Evolutionary conservation across 2,888 invertebrate genomes (phyloP).

Genomic region (Unio pictorum): DNA sequence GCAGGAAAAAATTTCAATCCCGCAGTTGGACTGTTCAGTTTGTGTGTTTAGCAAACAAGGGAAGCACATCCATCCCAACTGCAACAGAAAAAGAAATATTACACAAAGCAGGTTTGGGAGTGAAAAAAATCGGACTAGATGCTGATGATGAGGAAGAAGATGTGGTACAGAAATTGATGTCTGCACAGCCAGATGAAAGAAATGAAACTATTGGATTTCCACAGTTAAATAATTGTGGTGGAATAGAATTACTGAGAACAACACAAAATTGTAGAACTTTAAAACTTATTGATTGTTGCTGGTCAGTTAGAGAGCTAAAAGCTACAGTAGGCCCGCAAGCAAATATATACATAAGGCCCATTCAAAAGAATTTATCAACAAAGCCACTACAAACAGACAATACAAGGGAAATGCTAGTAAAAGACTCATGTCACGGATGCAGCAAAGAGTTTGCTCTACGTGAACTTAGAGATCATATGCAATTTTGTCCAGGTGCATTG

Average conservation of each 20-base stretch:
- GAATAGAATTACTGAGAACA: background rate
- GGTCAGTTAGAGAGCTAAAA: conserved; percentile 1
- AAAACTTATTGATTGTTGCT: background rate
- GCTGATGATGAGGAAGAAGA: conserved; percentile 2
- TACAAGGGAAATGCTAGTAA: background rate
- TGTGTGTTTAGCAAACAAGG: conserved; percentile 5
- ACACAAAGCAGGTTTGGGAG: conserved; percentile 1
- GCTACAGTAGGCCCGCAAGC: background rate
- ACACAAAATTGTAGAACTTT: background rate
- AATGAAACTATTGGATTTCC: background rate
- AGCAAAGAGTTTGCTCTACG: no score
- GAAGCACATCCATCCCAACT: background rate
- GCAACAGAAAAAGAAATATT: conserved; percentile 5
- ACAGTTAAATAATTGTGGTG: background rate
- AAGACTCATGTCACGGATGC: no score
- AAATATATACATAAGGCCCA: background rate
- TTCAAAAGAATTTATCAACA: background rate
- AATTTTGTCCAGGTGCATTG: no score
- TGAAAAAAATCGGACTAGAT: conserved; percentile 1
- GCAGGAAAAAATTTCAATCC: background rate
- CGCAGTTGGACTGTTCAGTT: conserved; percentile 3
- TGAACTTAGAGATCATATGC: no score
- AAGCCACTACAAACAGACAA: background rate
- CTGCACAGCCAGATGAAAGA: background rate
- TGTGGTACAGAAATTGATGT: conserved; percentile 6